Conservation (phyloP, 2,888 invertebrate genomes). For the Drosophila nr. perissopoda region DNA sequence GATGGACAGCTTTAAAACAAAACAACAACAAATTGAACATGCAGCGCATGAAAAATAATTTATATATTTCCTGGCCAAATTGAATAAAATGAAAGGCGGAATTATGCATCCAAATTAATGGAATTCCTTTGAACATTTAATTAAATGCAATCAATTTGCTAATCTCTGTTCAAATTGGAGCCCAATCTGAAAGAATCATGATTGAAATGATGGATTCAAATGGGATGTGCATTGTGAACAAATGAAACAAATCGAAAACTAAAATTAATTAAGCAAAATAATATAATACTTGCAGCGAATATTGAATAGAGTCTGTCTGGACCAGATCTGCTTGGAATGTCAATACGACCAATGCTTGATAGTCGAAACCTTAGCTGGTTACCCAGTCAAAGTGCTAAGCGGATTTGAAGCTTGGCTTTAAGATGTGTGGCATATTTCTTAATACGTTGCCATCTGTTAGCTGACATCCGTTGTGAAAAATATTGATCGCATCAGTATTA, state of each 20-base stretch:
- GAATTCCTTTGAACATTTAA: conserved; percentile 24
- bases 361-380: background rate
- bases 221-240: background rate
- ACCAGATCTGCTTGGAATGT: background rate
- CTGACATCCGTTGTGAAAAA: conserved; percentile 27
- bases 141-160: conserved; percentile 26
- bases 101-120: conserved; percentile 26
- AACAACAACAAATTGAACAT: conserved; percentile 8
- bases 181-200: background rate
- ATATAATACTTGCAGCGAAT: background rate
- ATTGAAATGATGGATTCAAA: background rate
- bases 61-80: conserved; percentile 21
- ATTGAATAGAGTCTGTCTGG: background rate
- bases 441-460: conserved; percentile 28
- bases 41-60: conserved; percentile 18
- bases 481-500: conserved; percentile 43
- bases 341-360: background rate
- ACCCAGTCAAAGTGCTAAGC: background rate
- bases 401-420: background rate
- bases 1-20: conserved; percentile 15
- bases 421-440: conserved; percentile 7
- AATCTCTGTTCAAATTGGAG: conserved; percentile 19
- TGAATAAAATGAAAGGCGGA: conserved; percentile 18
- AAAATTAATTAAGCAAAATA: background rate
- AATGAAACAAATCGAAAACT: background rate